Evolutionary conservation across 1,140 invertebrate species (phyloP).

Genomic region (Euwallacea similis): DNA sequence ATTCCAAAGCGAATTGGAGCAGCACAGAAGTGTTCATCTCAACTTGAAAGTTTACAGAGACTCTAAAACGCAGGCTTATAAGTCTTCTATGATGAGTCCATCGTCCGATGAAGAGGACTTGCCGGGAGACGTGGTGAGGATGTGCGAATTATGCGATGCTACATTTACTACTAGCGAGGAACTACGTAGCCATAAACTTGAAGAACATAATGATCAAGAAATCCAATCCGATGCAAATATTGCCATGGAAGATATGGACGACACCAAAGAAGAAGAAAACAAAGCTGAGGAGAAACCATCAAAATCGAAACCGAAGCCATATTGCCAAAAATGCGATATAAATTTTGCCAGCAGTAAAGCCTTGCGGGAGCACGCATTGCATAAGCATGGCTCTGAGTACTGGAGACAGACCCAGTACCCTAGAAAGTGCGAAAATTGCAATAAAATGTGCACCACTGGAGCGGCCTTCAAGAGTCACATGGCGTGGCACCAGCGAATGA

Average conservation of each 20-base stretch:
- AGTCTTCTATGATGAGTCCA: slow-evolving; percentile 45
- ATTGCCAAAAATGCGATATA: slow-evolving; percentile 43
- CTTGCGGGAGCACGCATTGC: slow-evolving; percentile 46
- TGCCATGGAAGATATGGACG: neutral
- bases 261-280: neutral
- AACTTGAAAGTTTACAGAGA: slow-evolving; percentile 64
- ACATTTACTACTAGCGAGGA: slow-evolving; percentile 44
- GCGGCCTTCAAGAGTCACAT: slow-evolving; percentile 43
- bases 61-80: slow-evolving; percentile 48
- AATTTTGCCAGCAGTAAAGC: slow-evolving; percentile 41
- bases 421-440: slow-evolving; percentile 44
- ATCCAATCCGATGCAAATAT: neutral
- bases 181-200: slow-evolving; percentile 41
- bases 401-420: slow-evolving; percentile 39
- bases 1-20: slow-evolving; percentile 60
- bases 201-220: neutral
- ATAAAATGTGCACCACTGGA: slow-evolving; percentile 43
- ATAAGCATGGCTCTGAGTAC: slow-evolving; percentile 35
- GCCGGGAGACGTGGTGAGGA: slow-evolving; percentile 13
- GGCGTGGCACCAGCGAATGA: slow-evolving; percentile 42
- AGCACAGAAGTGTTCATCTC: slow-evolving; percentile 67
- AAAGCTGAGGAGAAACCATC: neutral
- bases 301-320: slow-evolving; percentile 32
- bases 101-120: slow-evolving; percentile 19
- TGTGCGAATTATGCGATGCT: slow-evolving; percentile 46